Conservation (phyloP, 2,797 vertebrate genomes). For the Eupleurogrammus muticus region DNA sequence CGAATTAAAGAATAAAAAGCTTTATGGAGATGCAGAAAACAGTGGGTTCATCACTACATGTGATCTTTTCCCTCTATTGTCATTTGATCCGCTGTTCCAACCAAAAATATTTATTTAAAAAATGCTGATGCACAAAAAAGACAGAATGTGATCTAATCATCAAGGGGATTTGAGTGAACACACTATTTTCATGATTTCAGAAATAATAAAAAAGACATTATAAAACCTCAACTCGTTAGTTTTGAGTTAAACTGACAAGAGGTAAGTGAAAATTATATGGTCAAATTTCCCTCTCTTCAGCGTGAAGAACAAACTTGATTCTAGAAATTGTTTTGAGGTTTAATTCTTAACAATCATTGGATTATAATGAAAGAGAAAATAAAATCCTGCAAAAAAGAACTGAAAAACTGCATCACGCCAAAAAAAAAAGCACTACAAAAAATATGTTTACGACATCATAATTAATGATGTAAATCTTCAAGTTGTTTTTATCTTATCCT, state of each 20-base stretch:
- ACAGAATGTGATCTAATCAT: background rate
- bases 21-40: background rate
- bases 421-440: background rate
- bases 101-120: constrained; percentile 10
- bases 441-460: background rate
- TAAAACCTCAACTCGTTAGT: background rate
- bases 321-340: no score
- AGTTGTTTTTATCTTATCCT: background rate
- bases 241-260: background rate
- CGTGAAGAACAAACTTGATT: background rate
- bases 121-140: background rate
- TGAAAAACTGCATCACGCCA: background rate
- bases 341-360: background rate
- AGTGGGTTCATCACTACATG: no score
- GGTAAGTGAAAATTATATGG: background rate
- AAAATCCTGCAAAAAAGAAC: background rate
- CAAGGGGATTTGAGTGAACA: background rate
- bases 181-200: background rate
- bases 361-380: background rate
- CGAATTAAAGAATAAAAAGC: background rate
- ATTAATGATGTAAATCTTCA: background rate
- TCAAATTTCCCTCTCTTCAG: background rate
- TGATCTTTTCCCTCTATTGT: background rate
- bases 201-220: background rate
- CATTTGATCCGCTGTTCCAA: background rate